Evolutionary conservation across 2,888 invertebrate genomes (phyloP).

Genomic region (Glyphotaelius pellucidus): DNA sequence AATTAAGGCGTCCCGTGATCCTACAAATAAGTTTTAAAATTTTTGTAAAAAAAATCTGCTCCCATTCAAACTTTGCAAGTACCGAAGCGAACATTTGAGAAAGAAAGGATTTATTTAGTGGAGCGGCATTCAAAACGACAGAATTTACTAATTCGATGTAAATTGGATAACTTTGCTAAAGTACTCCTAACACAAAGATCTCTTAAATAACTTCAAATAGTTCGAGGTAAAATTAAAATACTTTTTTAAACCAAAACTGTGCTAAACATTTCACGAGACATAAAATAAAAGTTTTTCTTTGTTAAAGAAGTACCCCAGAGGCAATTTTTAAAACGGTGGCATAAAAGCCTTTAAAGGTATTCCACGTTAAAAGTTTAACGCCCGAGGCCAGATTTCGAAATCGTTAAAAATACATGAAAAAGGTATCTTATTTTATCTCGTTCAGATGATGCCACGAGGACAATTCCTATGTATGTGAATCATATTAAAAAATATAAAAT

Average conservation of each 20-base stretch:
- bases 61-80: not conserved
- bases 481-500: not conserved
- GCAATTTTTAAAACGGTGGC: slow-evolving; percentile 14
- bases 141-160: slow-evolving; percentile 2
- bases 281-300: slow-evolving; percentile 26
- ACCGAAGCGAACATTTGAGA: not conserved
- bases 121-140: not conserved
- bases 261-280: slow-evolving; percentile 4
- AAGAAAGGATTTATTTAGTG: not conserved
- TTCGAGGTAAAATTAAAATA: slow-evolving; percentile 18
- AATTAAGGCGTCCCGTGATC: not conserved
- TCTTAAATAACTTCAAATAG: slow-evolving; percentile 19
- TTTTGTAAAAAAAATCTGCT: not conserved
- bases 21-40: not conserved
- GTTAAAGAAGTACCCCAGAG: slow-evolving; percentile 11
- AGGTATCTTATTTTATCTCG: not conserved
- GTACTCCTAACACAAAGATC: not conserved
- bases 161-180: not conserved
- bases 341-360: slow-evolving; percentile 30
- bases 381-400: slow-evolving; percentile 10
- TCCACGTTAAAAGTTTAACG: slow-evolving; percentile 14
- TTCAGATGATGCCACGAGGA: not conserved
- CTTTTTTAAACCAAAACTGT: slow-evolving; percentile 20
- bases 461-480: not conserved
- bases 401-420: slow-evolving; percentile 13